Evolutionary conservation across 2,797 vertebrate genomes (phyloP), one percentile per base, ranked within the genome.

Genomic region (Coracias cyanogaster): DNA sequence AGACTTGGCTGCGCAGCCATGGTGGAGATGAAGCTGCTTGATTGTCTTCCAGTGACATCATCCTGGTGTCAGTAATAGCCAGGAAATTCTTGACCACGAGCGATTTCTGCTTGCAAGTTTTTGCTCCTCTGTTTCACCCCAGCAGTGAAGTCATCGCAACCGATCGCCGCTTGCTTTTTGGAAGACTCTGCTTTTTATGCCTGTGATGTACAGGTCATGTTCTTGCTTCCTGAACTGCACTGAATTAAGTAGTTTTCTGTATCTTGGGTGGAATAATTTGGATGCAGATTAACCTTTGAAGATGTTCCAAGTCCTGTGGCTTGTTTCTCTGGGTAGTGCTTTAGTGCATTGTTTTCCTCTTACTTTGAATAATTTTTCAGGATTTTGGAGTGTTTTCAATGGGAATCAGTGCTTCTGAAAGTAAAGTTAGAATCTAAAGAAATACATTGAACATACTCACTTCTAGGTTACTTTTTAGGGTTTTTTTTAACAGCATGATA

Each of bases 21-120:
- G 31, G 66, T 92, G 80, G 73, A 45, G 93, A 76, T 79, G 91
- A 84, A 94, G 82, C 82, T 62, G 76, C 94, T 62, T 45, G 57
- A 94, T 94, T 94, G 80, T 82, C 70, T 94, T 76, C 65, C 85
- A 72, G 45, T 93, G 90, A 94, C 84, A 84, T 94, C 91, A 96
- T 71, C 89, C 81, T 82, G 43, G 67, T 85, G 78, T 64, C 85
- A 58, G 81, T 31, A 72, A 16, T 2, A 45, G 91, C 89, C 90
- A 95, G 86, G 85, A 93, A 96, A 96, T 96, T 94, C 90, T 94
- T 96, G 73, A 92, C 94, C 94, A 51, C 2, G 57, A 60, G 78
- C 69, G 35, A 74, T 93, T 94, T 73, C 69, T 85, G 81, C 89
- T 54, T 79, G 70, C 45, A 85, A 79, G 49, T 90, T 94, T 87